These are phyloP conservation scores for Acleris literana DNA, from an alignment of 2,888 invertebrate genomes.

Conservation along the genomic window DNA sequence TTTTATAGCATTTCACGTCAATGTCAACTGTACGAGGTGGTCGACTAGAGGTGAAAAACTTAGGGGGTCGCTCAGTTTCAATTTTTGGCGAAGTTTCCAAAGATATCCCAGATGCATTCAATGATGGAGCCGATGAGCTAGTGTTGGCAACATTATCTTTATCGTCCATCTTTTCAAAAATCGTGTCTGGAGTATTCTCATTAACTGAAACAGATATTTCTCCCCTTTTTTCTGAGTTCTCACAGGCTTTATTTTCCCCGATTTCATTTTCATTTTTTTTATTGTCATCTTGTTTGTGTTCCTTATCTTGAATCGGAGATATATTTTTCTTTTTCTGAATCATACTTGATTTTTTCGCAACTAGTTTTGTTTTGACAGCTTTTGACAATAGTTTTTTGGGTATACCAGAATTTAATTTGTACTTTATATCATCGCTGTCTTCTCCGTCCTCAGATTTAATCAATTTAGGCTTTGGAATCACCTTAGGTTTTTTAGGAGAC, in stretches of 20 bases:
- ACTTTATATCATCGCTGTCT: conserved; percentile 59
- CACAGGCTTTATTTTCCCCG: conserved; percentile 38
- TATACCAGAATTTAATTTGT: conserved; percentile 71
- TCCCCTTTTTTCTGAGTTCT: conserved; percentile 14
- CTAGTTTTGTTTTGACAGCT: conserved; percentile 61
- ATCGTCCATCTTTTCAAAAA: conserved; percentile 30
- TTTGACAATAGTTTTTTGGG: conserved; percentile 58
- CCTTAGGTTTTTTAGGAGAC: conserved; percentile 32
- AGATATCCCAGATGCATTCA: conserved; percentile 44
- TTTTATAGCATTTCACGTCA: conserved; percentile 76
- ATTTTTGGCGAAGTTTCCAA: conserved; percentile 61
- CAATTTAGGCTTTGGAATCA: conserved; percentile 21
- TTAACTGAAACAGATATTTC: conserved; percentile 12
- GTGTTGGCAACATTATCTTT: conserved; percentile 5
- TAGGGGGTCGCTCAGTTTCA: conserved; percentile 73
- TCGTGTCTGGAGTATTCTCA: conserved; percentile 14
- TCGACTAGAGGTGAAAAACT: conserved; percentile 75
- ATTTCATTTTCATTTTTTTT: conserved; percentile 38
- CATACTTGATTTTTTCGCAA: conserved; percentile 57
- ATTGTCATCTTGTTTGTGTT: conserved; percentile 41
- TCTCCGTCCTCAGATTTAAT: conserved; percentile 12
- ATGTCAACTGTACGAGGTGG: conserved; percentile 75
- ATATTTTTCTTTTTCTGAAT: conserved; percentile 60
- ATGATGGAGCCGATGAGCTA: conserved; percentile 21
- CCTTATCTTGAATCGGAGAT: conserved; percentile 38